Conservation (phyloP, 1,140 invertebrate genomes). For the Drosophila murphyi region DNA sequence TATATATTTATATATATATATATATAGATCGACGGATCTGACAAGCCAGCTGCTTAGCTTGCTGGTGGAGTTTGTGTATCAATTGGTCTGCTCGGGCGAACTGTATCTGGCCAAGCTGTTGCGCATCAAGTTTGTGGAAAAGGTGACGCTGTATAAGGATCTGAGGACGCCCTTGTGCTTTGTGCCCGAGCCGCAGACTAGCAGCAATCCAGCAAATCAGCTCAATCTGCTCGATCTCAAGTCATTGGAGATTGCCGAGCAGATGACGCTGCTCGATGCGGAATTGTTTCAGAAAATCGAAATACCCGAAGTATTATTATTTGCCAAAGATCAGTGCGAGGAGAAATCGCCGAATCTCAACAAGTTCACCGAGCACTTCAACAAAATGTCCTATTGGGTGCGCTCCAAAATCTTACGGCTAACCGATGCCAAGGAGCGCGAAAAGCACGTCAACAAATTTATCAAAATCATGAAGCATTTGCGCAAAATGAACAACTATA, state of each 20-base stretch:
- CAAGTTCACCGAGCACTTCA: constrained; percentile 99
- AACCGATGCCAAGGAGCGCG: constrained; percentile 95
- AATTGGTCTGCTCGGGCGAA: constrained; percentile 93
- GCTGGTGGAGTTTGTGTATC: constrained; percentile 96
- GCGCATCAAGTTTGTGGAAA: constrained; percentile 95
- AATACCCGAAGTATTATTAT: constrained; percentile 97
- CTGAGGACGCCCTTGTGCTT: constrained; percentile 48
- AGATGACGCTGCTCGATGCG: constrained; percentile 98
- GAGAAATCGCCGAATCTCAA: constrained; percentile 98
- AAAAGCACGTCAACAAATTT: constrained; percentile 98
- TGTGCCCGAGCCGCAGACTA: constrained; percentile 22
- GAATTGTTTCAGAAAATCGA: constrained; percentile 98
- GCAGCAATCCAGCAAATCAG: constrained; percentile 26
- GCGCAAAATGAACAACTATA: constrained; percentile 99
- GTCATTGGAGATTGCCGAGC: constrained; percentile 93
- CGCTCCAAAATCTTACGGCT: constrained; percentile 91
- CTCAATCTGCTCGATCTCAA: constrained; percentile 95
- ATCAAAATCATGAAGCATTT: constrained; percentile 99
- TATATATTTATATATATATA: constrained; percentile 22
- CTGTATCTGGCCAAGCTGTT: constrained; percentile 95
- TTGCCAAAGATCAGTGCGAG: constrained; percentile 98
- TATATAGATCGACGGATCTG: constrained; percentile 91
- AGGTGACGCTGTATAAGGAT: constrained; percentile 85
- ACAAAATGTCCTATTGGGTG: constrained; percentile 99
- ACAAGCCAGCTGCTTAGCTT: constrained; percentile 90